Evolutionary conservation across 2,113 vertebrate species (phyloP).

Genomic region (Crypturellus undulatus): DNA sequence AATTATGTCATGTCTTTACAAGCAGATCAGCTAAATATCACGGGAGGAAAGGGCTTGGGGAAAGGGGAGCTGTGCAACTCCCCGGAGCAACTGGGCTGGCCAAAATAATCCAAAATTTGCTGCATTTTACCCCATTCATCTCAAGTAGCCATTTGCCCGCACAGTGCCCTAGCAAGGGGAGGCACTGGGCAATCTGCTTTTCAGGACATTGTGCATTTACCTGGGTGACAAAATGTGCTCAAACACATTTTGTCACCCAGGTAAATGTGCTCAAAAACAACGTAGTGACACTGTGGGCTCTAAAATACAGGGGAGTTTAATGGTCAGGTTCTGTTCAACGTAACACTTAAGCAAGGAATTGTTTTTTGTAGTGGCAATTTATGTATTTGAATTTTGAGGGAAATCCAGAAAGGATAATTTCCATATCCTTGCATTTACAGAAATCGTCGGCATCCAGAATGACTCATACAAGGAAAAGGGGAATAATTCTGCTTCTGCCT

Average conservation of each 20-base stretch:
- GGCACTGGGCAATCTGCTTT: rapidly evolving
- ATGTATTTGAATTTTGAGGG: not conserved
- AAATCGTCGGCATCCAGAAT: not conserved
- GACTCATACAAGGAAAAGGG: not conserved
- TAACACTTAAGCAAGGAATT: not conserved
- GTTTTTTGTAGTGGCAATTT: not conserved
- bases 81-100: not conserved
- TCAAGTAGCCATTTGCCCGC: not conserved
- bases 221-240: not conserved
- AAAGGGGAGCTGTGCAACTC: not conserved
- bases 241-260: too few relatives aligned
- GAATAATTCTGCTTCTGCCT: not conserved
- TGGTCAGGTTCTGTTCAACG: not conserved
- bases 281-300: not conserved
- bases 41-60: not conserved
- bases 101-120: not conserved
- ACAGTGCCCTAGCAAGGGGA: rapidly evolving
- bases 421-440: not conserved
- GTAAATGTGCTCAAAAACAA: too few relatives aligned
- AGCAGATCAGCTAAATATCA: not conserved
- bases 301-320: not conserved
- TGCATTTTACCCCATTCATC: not conserved
- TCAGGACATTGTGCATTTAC: not conserved
- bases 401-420: not conserved
- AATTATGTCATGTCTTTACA: rapidly evolving